phyloP scores from a whole-genome alignment of 2,888 invertebrate species.

The Plutella xylostella region DNA sequence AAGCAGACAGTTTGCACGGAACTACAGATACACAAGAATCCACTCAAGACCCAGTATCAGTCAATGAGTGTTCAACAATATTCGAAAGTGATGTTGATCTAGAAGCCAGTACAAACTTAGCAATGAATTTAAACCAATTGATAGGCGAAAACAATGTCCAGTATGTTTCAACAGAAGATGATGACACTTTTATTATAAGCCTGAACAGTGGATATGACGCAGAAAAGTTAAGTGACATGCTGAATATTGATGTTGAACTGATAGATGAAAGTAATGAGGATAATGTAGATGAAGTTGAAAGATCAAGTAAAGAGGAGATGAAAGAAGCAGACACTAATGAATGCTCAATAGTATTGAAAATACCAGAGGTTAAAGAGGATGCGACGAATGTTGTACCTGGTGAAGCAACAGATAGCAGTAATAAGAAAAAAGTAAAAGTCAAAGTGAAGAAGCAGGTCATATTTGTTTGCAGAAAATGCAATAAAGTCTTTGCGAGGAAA shows the following conservation, averaged over 20 bases:
- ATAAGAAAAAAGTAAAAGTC: slow-evolving; percentile 9
- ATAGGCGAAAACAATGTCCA: slow-evolving; percentile 60
- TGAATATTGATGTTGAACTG: slow-evolving; percentile 46
- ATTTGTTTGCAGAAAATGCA: slow-evolving; percentile 43
- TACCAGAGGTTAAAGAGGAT: neutral
- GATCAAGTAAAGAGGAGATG: neutral
- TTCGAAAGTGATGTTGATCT: slow-evolving; percentile 61
- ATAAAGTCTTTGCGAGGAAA: slow-evolving; percentile 49
- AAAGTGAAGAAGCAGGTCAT: slow-evolving; percentile 30
- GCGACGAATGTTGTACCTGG: neutral
- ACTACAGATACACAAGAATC: neutral
- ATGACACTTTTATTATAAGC: slow-evolving; percentile 61
- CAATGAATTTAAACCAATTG: slow-evolving; percentile 57
- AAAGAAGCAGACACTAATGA: neutral
- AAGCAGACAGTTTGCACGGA: too few species aligned
- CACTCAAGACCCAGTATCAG: slow-evolving; percentile 26
- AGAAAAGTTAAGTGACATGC: slow-evolving; percentile 52
- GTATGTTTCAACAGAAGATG: slow-evolving; percentile 58
- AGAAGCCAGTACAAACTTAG: slow-evolving; percentile 54
- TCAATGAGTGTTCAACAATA: slow-evolving; percentile 56
- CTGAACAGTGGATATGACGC: slow-evolving; percentile 59
- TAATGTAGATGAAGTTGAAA: slow-evolving; percentile 10
- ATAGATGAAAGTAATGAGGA: slow-evolving; percentile 20
- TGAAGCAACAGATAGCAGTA: neutral
- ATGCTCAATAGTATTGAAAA: slow-evolving; percentile 1